Base-by-base conservation (phyloP, 2,113 vertebrate genomes). In the Albula goreensis region DNA sequence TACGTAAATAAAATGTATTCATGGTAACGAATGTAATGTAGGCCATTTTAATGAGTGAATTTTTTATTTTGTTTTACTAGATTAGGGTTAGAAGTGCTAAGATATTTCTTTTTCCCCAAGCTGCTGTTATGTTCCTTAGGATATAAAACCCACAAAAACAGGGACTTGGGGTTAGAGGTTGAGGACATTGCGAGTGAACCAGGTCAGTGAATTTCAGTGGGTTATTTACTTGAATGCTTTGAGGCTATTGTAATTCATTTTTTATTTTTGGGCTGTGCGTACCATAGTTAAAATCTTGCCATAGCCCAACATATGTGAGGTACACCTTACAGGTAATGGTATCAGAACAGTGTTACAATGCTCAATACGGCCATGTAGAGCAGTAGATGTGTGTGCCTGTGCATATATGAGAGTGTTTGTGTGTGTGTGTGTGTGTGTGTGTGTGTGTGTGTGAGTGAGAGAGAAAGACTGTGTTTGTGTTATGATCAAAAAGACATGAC, bases 321-420 rank as follows among this genome's bases (percentile, higher is more conserved):
- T 56, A 56, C 53, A 56, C 53, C 12, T 56, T 56, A 56, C 53
- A 56, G 53, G 12, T 6, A 56, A 66, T 19, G 5, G 5, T 66
- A 19, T 19, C 17, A 66, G 60, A 66, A 66, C 2, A 66, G 15
- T 66, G 60, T 22, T 22, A 66, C 5, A 19, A 91, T 89, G 31
- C 84, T 81, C 89, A 80, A 81, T 88, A n/a, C 90, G 49, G 88
- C 88, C 91, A 85, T 86, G 83, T 25, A 78, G 50, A 41, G 31
- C 31, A 41, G 86, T 84, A 66, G 51, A 48, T 77, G 66, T 78
- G 83, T 85, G 82, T 83, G 56, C 66, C 57, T 70, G 60, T 57
- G 52, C 66, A 48, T 83, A 31, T 83, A 31, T 50, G 60, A 51
- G 60, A 50, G 60, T 50, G 60, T n/a, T 12, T 70, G 49, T 84